Percentiles rank a stretch among this genome's conserved stretches.
Evolutionary conservation across 2,113 vertebrate species (phyloP).

Genomic region (Rattus norvegicus): GRCr8 NC_086021.1:99335501-99336000

Average conservation of each 20-base stretch:
- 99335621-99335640: neutral
- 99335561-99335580: neutral
- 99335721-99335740: neutral
- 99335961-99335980: neutral
- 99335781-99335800: neutral
- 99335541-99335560: neutral
- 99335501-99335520: neutral
- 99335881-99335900: accelerated
- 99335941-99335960: neutral
- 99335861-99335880: neutral
- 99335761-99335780: neutral
- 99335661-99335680: neutral
- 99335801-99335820: neutral
- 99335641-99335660: neutral
- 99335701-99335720: neutral
- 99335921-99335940: neutral
- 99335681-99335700: neutral
- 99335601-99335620: accelerated
- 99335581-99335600: accelerated
- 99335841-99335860: neutral
- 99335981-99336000: neutral
- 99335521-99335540: neutral
- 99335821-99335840: accelerated
- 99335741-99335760: neutral
- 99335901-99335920: neutral